phyloP scores from a whole-genome alignment of 2,888 invertebrate species.

The Diploptera punctata region DNA sequence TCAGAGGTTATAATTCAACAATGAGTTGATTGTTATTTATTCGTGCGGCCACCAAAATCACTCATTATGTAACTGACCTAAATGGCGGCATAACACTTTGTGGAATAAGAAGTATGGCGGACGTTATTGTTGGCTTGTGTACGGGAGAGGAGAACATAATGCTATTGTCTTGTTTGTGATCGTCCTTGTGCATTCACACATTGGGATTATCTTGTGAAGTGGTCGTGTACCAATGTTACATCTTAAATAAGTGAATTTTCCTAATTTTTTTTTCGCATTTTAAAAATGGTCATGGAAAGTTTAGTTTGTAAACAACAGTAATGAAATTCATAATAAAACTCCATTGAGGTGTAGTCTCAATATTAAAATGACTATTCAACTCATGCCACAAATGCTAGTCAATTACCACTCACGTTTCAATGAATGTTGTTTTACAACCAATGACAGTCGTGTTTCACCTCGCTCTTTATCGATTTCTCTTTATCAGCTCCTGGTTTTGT shows the following conservation, averaged over 20 bases:
- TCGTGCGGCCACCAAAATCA: background rate
- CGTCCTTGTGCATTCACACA: conserved; percentile 6
- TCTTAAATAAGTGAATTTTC: too few species aligned
- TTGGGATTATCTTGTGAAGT: background rate
- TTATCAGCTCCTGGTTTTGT: too few species aligned
- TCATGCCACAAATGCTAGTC: too few species aligned
- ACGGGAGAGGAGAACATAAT: conserved; percentile 24
- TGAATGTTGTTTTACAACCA: too few species aligned
- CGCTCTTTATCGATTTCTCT: too few species aligned
- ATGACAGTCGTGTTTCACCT: too few species aligned
- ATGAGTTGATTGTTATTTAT: conserved; percentile 26
- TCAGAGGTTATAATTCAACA: conserved; percentile 1
- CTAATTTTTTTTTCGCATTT: background rate
- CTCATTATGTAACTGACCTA: conserved; percentile 18
- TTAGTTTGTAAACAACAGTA: too few species aligned
- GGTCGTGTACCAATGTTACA: background rate
- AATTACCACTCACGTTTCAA: too few species aligned
- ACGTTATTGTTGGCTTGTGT: background rate
- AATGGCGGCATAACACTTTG: conserved; percentile 9
- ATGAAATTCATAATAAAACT: too few species aligned
- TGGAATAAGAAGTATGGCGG: background rate
- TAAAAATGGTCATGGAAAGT: too few species aligned
- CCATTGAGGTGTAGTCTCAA: too few species aligned
- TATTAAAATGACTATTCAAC: too few species aligned
- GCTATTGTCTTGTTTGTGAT: conserved; percentile 23